Conservation (phyloP, 2,113 vertebrate species). For the Columba livia region DNA sequence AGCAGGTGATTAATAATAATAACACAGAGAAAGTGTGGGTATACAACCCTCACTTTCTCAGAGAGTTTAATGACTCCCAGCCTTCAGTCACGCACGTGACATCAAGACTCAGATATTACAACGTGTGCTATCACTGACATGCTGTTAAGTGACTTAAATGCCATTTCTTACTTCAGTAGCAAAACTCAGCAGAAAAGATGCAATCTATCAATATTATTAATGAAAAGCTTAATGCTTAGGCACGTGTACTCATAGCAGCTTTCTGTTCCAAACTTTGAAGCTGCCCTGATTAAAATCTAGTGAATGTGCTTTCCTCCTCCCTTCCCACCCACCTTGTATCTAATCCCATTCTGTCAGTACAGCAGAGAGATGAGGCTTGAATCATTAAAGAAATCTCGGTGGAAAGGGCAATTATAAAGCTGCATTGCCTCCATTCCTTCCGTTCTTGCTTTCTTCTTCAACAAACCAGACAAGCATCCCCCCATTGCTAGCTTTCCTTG, state of each 20-base stretch:
- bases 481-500: not conserved
- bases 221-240: not conserved
- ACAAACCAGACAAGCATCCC: not conserved
- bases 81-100: not conserved
- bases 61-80: not conserved
- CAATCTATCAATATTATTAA: not conserved
- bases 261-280: not conserved
- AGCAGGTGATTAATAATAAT: not conserved
- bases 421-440: not conserved
- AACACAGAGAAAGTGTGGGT: accelerated
- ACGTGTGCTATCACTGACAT: not conserved
- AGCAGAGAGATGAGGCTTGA: not conserved
- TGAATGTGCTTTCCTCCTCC: not conserved
- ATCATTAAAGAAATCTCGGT: not conserved
- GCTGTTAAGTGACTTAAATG: not conserved
- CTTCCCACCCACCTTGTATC: not conserved
- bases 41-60: not conserved
- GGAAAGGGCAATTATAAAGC: not conserved
- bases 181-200: not conserved
- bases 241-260: accelerated
- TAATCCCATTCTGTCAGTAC: not conserved
- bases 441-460: not conserved
- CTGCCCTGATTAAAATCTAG: not conserved
- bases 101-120: not conserved
- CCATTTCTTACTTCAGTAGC: not conserved